A percentile compares a stretch with the other conserved stretches of the same genome.
These are phyloP conservation scores for Datnioides undecimradiatus DNA, from an alignment of 2,113 vertebrate species.

Conservation along the genomic window DNA sequence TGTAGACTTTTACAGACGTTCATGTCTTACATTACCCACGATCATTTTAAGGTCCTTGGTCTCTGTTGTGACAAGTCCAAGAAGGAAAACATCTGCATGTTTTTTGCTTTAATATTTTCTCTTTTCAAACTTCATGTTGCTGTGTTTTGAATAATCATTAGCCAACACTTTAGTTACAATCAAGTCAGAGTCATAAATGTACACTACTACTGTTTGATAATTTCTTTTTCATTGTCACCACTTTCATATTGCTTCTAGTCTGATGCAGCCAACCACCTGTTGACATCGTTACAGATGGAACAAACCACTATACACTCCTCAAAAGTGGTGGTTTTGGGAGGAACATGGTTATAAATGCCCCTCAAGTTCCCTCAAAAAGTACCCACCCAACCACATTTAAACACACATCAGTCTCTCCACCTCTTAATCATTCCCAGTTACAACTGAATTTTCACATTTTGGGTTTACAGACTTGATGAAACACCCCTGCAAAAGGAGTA, in stretches of 20 bases:
- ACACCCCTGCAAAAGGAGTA: not conserved
- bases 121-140: constrained; percentile 9
- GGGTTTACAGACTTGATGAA: constrained; percentile 1
- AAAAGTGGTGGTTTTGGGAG: constrained; percentile 28
- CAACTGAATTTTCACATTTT: constrained; percentile 22
- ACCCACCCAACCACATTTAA: constrained; percentile 24
- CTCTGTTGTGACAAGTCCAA: not conserved
- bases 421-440: not conserved
- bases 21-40: not conserved
- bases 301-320: constrained; percentile 32
- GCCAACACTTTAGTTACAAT: not conserved
- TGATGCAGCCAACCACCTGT: constrained; percentile 9
- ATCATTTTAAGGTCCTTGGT: not conserved
- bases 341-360: constrained; percentile 13
- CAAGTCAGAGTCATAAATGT: not conserved
- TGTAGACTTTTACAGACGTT: not conserved
- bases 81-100: constrained; percentile 28
- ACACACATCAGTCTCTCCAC: not conserved
- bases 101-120: constrained; percentile 27
- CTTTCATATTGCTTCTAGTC: constrained; percentile 9
- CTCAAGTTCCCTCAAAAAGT: constrained; percentile 27
- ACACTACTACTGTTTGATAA: not conserved
- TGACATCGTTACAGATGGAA: constrained; percentile 4
- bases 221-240: no score
- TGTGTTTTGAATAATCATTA: constrained; percentile 25